Base-by-base conservation (phyloP, 2,888 invertebrate species). In the Patella ulyssiponensis region DNA sequence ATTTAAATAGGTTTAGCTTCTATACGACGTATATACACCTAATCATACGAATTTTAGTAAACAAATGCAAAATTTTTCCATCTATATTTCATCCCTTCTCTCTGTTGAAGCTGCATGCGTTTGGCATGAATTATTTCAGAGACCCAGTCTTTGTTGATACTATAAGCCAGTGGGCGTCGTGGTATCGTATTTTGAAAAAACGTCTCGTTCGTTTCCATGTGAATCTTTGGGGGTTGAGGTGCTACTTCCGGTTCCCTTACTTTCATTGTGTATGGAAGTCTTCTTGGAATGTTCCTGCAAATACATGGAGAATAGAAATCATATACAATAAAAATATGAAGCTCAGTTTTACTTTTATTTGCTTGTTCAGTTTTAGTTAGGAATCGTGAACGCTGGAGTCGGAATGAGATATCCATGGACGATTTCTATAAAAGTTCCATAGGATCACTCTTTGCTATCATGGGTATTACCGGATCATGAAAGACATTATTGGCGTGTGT, bases 171-270 rank as follows among this genome's bases (percentile, higher is more conserved):
- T 2, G 87, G 87, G 27, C 86, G 83, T 5, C 85, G 81, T 1
- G 91, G 91, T 71, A 91, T 90, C 14, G 91, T 91, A 82, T 90
- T 91, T 77, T 84, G 83, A 88, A 91, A 91, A 83, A 89, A 91
- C n/a, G 91, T 90, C 58, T 90, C 90, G 71, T 81, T 86, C 81
- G 87, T 88, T 80, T 90, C 87, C 87, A 89, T 90, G 82, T 88
- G 86, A 9, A 86, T 86, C 53, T 77, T 82, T 1, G 90, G 90
- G 9, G 90, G 88, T 23, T 89, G 87, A 9, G 86, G 85, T 20
- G 86, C 83, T 1, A 88, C 78, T 53, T 82, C 84, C 20, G 90
- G 89, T 69, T 85, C 87, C 0, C 81, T 77, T 52, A 85, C 83
- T 17, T 84, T 86, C 23, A 89, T 87, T 7, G 87, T 85, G 80